Conservation (phyloP, 2,888 invertebrate species). For the Agrotis puta region DNA sequence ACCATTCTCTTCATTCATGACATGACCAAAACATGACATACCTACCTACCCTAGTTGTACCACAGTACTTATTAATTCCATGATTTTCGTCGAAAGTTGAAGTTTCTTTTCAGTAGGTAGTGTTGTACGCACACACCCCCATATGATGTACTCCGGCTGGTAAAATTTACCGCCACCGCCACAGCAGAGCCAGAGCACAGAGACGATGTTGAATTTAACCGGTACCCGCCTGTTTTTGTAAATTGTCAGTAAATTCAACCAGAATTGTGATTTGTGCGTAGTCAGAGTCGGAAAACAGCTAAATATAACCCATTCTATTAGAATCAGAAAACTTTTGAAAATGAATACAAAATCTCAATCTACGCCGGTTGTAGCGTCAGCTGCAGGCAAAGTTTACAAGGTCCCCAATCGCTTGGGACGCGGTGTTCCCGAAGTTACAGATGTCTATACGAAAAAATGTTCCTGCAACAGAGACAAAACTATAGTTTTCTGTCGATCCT, state of each 20-base stretch:
- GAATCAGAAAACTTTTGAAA: slow-evolving; percentile 2
- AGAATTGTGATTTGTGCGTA: neutral
- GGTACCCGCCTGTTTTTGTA: slow-evolving; percentile 32
- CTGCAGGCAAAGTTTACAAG: slow-evolving; percentile 78
- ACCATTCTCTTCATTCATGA: neutral
- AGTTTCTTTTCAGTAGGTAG: too few relatives aligned
- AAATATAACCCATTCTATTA: neutral
- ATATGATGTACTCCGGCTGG: too few relatives aligned
- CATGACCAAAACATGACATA: neutral
- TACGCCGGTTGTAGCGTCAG: slow-evolving; percentile 84
- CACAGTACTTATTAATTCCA: too few relatives aligned
- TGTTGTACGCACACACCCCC: too few relatives aligned
- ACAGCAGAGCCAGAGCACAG: too few relatives aligned
- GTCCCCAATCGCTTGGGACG: slow-evolving; percentile 78
- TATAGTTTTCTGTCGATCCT: slow-evolving; percentile 86
- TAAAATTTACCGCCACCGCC: too few relatives aligned
- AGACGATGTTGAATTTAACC: too few relatives aligned
- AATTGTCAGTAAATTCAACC: slow-evolving; percentile 1
- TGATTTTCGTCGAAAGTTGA: neutral
- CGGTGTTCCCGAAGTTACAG: slow-evolving; percentile 81
- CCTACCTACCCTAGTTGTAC: neutral
- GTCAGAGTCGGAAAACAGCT: neutral
- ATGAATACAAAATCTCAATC: slow-evolving; percentile 69
- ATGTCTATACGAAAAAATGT: slow-evolving; percentile 78
- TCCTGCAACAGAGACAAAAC: slow-evolving; percentile 83